Percentiles rank a stretch among this genome's conserved stretches.
These are phyloP conservation scores for Danio tinwini DNA, from an alignment of 2,797 vertebrate genomes.

Conservation along the genomic window DNA sequence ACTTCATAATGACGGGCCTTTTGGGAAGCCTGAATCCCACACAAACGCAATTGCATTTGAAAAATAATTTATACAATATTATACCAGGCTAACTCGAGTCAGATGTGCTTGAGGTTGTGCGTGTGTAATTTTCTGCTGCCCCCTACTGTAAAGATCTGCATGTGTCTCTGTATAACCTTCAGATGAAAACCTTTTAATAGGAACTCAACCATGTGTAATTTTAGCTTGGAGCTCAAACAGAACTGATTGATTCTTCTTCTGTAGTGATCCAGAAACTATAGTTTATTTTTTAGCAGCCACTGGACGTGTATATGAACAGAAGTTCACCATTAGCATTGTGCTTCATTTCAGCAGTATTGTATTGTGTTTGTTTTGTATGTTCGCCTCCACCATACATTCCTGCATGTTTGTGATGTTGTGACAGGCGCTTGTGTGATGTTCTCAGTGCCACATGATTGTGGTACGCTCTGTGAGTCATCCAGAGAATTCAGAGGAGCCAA, in stretches of 20 bases:
- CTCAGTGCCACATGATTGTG: conserved; percentile 66
- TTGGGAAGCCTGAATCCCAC: background rate
- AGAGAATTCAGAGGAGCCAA: conserved; percentile 44
- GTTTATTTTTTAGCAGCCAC: background rate
- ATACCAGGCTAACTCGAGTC: conserved; percentile 17
- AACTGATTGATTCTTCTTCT: background rate
- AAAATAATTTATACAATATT: conserved; percentile 11
- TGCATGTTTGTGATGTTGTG: conserved; percentile 66
- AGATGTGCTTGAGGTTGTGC: conserved; percentile 14
- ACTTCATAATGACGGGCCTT: background rate
- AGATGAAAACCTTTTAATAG: background rate
- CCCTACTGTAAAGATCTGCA: conserved; percentile 48
- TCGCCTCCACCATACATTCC: conserved; percentile 64
- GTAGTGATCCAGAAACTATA: background rate
- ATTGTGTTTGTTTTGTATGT: conserved; percentile 53
- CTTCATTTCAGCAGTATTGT: background rate
- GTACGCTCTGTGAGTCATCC: conserved; percentile 70
- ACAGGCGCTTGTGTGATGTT: conserved; percentile 65
- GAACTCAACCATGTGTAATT: background rate
- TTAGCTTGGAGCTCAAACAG: background rate
- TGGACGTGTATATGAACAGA: conserved; percentile 1
- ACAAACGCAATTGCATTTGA: conserved; percentile 31
- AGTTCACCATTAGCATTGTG: background rate
- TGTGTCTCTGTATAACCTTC: background rate
- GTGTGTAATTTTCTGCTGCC: conserved; percentile 57